A percentile compares a stretch with the other conserved stretches of the same genome.
phyloP scores from a whole-genome alignment of 2,113 vertebrate species.

The Corythornis madagascariensis region DNA sequence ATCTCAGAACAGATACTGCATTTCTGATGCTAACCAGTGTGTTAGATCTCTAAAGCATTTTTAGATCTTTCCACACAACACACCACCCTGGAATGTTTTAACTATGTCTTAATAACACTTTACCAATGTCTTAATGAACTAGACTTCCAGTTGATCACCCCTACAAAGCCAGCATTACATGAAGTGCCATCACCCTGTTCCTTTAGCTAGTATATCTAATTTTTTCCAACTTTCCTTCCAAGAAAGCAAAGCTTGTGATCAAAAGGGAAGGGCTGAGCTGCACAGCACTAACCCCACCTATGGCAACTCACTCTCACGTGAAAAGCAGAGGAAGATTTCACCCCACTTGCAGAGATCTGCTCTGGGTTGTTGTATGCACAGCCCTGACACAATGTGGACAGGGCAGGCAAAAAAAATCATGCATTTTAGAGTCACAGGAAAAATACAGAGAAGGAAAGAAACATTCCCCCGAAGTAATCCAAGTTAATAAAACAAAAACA shows the following conservation, averaged over 20 bases:
- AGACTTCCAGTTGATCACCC: not conserved
- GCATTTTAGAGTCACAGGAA: constrained; percentile 19
- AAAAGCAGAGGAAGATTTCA: not conserved
- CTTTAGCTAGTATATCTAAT: constrained; percentile 18
- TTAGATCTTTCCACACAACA: not conserved
- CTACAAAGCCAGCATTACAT: not conserved
- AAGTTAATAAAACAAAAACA: constrained; percentile 63
- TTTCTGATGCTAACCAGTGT: not conserved
- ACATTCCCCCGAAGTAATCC: constrained; percentile 46
- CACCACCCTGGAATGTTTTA: not conserved
- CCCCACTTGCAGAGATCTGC: not conserved
- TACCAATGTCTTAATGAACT: too few relatives aligned
- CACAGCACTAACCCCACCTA: not conserved
- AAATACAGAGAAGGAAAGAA: constrained; percentile 32
- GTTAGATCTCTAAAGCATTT: not conserved
- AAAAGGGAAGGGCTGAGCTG: not conserved
- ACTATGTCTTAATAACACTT: not conserved
- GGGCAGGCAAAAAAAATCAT: not conserved
- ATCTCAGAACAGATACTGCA: not conserved
- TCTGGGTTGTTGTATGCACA: not conserved
- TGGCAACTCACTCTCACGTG: not conserved
- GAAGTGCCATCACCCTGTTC: not conserved
- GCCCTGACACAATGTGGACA: not conserved
- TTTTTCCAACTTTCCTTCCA: constrained; percentile 7
- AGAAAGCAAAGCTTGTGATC: not conserved